Base-by-base conservation (phyloP, 1,140 invertebrate genomes). In the Brachionus asplanchnoidis region DNA sequence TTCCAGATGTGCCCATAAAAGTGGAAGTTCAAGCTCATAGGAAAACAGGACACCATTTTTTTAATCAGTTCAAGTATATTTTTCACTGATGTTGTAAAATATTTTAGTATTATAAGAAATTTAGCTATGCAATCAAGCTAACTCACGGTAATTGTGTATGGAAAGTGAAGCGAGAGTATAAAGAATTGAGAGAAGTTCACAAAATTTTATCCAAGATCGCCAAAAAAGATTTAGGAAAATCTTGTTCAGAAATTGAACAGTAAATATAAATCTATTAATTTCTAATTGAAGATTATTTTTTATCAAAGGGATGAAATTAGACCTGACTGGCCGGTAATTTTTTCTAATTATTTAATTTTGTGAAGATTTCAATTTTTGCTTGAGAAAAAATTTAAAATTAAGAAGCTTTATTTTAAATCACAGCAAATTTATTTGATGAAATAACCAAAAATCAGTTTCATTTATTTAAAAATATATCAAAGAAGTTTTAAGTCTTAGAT, bases 251-350 rank as follows among this genome's bases (percentile, higher is more conserved):
- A 28, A 26, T 79, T 79, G 44, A 50, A 50, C 6, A 79, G 77
- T 79, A 79, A 77, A 17, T 17, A 17, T 42, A 36, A 36, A 14
- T 77, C n/a, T 79, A 3, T 79, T 20, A 50, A 53, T 53, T 50
- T 50, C 5, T 46, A 26, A 53, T 23, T 46, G 46, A 23, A 50
- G n/a, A 11, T 40, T 46, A 0, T 53, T 50, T 53, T 32, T 36
- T 79, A 26, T 14, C n/a, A 50, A n/a, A 79, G 77, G 11, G 44
- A 80, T n/a, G 50, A 66, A 36, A 80, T 80, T 8, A 80, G 32
- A 56, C 60, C 78, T 17, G 78, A 80, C 4, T 80, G 78, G 78
- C 78, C 78, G 32, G 46, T 80, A 56, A 36, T 26, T 23, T 70
- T 70, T 14, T 56, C 12, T 36, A 36, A 7, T 36, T 36, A 36